Evolutionary conservation across 64 coral and sea anemone genomes (phyloP).

Genomic region (Platygyra sinensis): DNA sequence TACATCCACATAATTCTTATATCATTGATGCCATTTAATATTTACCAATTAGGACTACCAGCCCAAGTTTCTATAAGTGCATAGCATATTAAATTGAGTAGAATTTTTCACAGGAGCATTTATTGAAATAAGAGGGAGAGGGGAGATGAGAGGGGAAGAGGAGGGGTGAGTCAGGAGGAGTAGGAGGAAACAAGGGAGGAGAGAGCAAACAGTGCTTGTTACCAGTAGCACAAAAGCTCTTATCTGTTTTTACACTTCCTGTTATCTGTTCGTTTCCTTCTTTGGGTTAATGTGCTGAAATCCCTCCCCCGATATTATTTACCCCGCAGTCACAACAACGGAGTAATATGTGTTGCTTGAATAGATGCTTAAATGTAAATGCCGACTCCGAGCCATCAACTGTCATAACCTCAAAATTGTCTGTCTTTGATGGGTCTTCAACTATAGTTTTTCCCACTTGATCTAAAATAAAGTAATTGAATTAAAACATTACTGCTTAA

Average conservation of each 20-base stretch:
- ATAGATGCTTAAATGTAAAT: constrained; percentile 34
- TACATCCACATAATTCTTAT: too few relatives aligned
- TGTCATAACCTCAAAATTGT: neutral
- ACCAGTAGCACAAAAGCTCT: neutral
- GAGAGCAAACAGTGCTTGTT: neutral
- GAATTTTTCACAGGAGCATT: too few relatives aligned
- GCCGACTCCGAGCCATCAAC: neutral
- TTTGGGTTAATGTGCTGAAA: neutral
- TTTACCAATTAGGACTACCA: neutral
- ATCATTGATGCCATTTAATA: too few relatives aligned
- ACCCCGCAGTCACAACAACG: constrained; percentile 24
- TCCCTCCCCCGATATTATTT: constrained; percentile 21
- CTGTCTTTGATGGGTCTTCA: neutral
- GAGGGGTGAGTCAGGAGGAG: too few relatives aligned
- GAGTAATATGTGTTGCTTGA: constrained; percentile 39
- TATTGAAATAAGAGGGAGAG: too few relatives aligned
- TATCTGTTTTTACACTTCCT: neutral
- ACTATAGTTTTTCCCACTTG: constrained; percentile 4
- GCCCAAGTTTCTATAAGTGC: too few relatives aligned
- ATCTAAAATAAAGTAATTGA: constrained; percentile 38
- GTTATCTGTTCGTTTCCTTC: constrained; percentile 11
- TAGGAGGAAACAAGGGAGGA: neutral
- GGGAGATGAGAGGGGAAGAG: too few relatives aligned
- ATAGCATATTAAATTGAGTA: too few relatives aligned
- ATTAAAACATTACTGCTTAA: neutral